Conservation (phyloP, 1,140 invertebrate species). For the Drusus annulatus region DNA sequence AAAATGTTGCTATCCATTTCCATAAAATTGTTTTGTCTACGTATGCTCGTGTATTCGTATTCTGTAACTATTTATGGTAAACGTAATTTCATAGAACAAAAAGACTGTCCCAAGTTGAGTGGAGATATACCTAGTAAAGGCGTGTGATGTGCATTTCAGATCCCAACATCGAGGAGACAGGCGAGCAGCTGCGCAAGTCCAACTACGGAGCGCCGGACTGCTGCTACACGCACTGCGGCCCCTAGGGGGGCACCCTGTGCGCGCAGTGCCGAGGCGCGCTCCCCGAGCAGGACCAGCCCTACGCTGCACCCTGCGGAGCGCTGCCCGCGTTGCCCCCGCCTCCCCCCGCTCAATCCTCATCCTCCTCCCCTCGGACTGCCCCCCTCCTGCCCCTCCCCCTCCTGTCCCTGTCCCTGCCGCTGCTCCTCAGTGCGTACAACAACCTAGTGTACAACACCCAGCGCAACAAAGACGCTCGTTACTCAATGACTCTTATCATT, state of each 20-base stretch:
- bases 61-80: too few species aligned
- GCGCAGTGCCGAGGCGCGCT: constrained; percentile 30
- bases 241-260: constrained; percentile 61
- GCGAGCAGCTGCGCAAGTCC: constrained; percentile 71
- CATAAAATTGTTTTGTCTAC: too few species aligned
- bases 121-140: neutral
- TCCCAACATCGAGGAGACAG: constrained; percentile 76
- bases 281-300: constrained; percentile 42
- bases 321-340: neutral
- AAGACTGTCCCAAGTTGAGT: too few species aligned
- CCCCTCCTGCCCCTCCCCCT: constrained; percentile 31
- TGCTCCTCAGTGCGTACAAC: constrained; percentile 49
- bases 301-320: constrained; percentile 37
- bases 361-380: constrained; percentile 19
- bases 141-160: constrained; percentile 67
- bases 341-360: neutral
- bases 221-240: constrained; percentile 72
- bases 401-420: constrained; percentile 12
- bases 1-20: too few species aligned
- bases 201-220: constrained; percentile 72
- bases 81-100: too few species aligned
- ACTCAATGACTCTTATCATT: constrained; percentile 37
- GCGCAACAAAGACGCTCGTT: constrained; percentile 42
- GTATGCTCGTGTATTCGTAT: too few species aligned
- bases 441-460: constrained; percentile 47